A percentile compares a stretch with the other conserved stretches of the same genome.
phyloP scores from a whole-genome alignment of 2,888 invertebrate species.

The Rapana venosa region DNA sequence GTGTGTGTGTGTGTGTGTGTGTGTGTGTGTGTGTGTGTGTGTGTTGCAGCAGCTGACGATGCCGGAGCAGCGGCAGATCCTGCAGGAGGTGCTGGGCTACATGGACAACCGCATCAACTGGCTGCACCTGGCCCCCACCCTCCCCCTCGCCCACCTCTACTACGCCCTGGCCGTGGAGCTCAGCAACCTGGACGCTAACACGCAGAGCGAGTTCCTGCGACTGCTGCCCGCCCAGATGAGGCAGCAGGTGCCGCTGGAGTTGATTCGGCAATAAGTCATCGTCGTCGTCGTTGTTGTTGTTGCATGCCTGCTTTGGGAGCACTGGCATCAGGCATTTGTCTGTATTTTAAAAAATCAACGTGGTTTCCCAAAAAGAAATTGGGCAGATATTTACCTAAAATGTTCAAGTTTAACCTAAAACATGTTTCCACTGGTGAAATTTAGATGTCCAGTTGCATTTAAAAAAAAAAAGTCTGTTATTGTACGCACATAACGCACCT shows the following conservation, averaged over 20 bases:
- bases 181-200: constrained; percentile 12
- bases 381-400: no score
- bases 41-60: constrained; percentile 22
- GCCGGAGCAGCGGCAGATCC: constrained; percentile 27
- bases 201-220: constrained; percentile 4
- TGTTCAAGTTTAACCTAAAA: no score
- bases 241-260: not conserved
- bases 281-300: no score
- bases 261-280: not conserved
- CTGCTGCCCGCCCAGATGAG: constrained; percentile 30
- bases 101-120: constrained; percentile 33
- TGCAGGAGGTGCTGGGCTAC: constrained; percentile 33
- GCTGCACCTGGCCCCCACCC: constrained; percentile 4
- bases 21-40: no score
- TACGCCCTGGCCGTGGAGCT: constrained; percentile 26
- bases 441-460: no score
- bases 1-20: no score
- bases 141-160: constrained; percentile 18
- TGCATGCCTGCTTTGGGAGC: not conserved
- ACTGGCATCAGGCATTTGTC: not conserved
- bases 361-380: no score
- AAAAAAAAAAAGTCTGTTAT: no score
- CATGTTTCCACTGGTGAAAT: no score
- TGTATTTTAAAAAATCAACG: not conserved
- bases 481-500: no score